Conservation (phyloP, 2,113 vertebrate species). For the Rynchops niger region DNA sequence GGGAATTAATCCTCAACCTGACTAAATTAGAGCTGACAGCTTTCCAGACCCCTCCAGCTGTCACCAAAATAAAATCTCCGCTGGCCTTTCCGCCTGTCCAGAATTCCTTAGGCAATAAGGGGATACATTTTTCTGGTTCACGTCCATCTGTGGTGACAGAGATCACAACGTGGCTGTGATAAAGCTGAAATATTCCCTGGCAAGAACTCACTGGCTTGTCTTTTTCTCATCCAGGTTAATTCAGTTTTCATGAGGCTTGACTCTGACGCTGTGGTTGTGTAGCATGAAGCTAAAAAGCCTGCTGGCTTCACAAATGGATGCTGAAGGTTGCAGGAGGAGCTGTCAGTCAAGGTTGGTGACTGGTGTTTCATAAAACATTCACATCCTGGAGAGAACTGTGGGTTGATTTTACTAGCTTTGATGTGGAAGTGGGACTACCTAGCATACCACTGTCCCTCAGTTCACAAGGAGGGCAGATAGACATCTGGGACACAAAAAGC, state of each 20-base stretch:
- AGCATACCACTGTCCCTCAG: background rate
- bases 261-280: background rate
- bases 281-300: background rate
- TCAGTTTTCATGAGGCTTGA: background rate
- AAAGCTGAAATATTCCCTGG: background rate
- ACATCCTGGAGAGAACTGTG: background rate
- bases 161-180: background rate
- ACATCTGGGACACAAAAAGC: background rate
- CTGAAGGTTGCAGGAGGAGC: background rate
- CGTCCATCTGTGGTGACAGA: background rate
- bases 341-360: background rate
- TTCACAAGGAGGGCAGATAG: background rate
- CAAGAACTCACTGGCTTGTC: background rate
- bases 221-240: background rate
- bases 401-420: background rate
- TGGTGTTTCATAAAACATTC: background rate
- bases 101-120: background rate
- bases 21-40: constrained; percentile 48
- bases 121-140: background rate
- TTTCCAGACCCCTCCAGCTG: constrained; percentile 40
- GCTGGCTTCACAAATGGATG: background rate
- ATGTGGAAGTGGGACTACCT: background rate
- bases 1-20: constrained; percentile 37
- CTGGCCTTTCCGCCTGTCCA: background rate
- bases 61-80: constrained; percentile 36